Conservation (phyloP, 2,113 vertebrate species). For the Cryptotis parvus region DNA sequence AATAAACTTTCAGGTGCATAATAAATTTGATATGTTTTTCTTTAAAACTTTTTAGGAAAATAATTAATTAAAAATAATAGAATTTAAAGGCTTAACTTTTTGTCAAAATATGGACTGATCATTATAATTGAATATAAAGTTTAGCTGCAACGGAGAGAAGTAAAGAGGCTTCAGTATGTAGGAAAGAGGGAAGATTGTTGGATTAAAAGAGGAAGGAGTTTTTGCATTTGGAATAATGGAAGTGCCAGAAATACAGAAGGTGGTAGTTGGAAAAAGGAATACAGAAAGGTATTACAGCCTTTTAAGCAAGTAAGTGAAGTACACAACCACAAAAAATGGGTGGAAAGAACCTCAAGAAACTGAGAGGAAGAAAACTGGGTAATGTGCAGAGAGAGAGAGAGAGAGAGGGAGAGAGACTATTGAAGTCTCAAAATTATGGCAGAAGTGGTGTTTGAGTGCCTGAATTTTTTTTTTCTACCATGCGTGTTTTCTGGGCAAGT, state of each 20-base stretch:
- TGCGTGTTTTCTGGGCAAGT: constrained; percentile 36
- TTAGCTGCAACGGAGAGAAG: neutral
- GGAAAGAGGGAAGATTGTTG: neutral
- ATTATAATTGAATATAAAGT: constrained; percentile 28
- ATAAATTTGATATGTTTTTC: constrained; percentile 19
- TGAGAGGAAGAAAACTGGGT: constrained; percentile 21
- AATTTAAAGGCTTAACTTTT: constrained; percentile 23
- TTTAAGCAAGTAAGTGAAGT: neutral
- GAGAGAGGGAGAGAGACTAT: no score
- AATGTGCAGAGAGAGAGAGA: no score
- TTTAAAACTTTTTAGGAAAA: neutral
- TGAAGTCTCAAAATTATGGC: constrained; percentile 30
- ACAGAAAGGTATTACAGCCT: neutral
- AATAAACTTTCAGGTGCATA: constrained; percentile 25
- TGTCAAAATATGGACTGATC: constrained; percentile 21
- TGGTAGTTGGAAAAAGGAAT: neutral
- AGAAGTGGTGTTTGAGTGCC: constrained; percentile 25
- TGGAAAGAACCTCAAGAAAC: constrained; percentile 20
- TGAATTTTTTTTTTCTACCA: constrained; percentile 17
- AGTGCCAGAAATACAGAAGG: constrained; percentile 8
- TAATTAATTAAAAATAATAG: neutral
- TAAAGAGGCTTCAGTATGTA: neutral
- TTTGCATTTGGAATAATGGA: neutral
- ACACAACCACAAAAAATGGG: neutral
- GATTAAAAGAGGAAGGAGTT: constrained; percentile 14